Conservation (phyloP, 2,113 vertebrate species). For the Tupaia tana region DNA sequence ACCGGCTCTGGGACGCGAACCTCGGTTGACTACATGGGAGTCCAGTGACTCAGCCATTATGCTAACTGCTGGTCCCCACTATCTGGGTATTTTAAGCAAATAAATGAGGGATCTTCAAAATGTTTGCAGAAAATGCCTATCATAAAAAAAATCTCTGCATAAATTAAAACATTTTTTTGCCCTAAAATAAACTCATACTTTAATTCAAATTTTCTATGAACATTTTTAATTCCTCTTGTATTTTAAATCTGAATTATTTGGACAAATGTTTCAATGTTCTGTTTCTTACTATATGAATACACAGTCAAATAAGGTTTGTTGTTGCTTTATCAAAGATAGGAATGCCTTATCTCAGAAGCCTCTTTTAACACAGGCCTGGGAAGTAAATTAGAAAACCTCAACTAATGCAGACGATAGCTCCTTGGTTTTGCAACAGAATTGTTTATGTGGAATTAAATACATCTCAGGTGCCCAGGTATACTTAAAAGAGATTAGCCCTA, state of each 20-base stretch:
- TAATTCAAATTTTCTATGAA: too few species aligned
- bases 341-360: background rate
- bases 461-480: background rate
- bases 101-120: too few species aligned
- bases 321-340: background rate
- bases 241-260: slow-evolving; percentile 18
- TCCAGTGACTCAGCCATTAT: too few species aligned
- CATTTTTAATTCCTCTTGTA: too few species aligned
- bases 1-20: too few species aligned
- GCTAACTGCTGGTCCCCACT: too few species aligned
- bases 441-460: background rate
- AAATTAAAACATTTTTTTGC: too few species aligned
- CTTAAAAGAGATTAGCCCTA: background rate
- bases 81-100: background rate
- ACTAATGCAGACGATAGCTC: background rate
- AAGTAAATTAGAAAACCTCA: background rate
- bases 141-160: too few species aligned
- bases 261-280: background rate
- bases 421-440: slow-evolving; percentile 15
- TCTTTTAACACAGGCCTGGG: background rate
- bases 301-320: background rate
- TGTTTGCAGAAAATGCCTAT: too few species aligned
- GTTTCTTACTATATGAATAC: background rate
- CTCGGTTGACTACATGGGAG: too few species aligned
- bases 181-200: too few species aligned